Evolutionary conservation across 2,113 vertebrate genomes (phyloP).

Genomic region (Eretmochelys imbricata): DNA sequence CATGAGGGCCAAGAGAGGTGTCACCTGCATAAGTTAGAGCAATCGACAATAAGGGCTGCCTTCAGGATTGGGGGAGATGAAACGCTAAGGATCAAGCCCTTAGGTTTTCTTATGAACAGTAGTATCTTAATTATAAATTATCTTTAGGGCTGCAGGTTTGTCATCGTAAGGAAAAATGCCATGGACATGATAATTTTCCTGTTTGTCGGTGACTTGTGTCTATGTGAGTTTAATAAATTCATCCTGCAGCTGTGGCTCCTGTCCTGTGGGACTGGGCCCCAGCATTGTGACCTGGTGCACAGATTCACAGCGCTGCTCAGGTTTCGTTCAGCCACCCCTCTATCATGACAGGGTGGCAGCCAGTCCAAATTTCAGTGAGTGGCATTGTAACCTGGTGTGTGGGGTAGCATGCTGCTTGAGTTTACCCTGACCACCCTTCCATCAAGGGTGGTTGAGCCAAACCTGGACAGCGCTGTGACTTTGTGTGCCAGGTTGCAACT

Average conservation of each 20-base stretch:
- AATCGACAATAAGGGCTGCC: background rate
- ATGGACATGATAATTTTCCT: background rate
- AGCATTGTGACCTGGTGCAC: background rate
- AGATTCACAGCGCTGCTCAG: background rate
- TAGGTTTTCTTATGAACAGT: background rate
- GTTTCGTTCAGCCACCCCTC: background rate
- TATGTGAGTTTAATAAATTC: background rate
- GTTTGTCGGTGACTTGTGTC: background rate
- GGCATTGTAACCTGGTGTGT: background rate
- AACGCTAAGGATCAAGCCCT: background rate
- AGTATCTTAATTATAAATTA: background rate
- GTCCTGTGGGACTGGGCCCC: background rate
- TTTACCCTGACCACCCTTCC: background rate
- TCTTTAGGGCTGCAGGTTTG: background rate
- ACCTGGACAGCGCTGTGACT: background rate
- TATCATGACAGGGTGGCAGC: background rate
- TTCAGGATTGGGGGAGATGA: background rate
- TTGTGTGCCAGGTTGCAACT: background rate
- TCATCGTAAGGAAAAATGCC: background rate
- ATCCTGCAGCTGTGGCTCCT: background rate
- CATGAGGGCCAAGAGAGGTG: background rate
- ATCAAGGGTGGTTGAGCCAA: background rate
- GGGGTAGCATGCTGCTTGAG: background rate
- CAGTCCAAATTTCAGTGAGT: background rate
- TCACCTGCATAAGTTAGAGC: background rate